Evolutionary conservation across 2,797 vertebrate genomes (phyloP).

Genomic region (Sebastes dallii): DNA sequence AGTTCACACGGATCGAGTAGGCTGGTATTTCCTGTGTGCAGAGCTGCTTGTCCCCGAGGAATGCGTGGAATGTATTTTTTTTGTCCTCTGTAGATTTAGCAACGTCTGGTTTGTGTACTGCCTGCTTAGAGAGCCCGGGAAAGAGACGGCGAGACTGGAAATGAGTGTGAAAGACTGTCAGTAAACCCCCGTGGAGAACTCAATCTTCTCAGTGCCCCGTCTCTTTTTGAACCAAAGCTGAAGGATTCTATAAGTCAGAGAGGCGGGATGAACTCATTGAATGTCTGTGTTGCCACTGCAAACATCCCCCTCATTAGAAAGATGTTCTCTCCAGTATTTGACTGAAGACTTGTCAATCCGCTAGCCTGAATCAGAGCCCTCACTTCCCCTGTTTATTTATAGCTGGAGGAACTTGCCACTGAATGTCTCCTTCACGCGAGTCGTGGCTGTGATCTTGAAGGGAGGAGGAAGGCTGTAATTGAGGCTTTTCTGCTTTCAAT

Average conservation of each 20-base stretch:
- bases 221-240: conserved; percentile 31
- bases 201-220: conserved; percentile 9
- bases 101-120: conserved; percentile 58
- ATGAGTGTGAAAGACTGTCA: conserved; percentile 35
- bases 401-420: conserved; percentile 45
- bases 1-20: conserved; percentile 46
- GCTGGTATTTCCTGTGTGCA: conserved; percentile 81
- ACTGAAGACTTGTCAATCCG: conserved; percentile 57
- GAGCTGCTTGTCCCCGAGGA: conserved; percentile 76
- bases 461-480: conserved; percentile 67
- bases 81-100: conserved; percentile 73
- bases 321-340: conserved; percentile 59
- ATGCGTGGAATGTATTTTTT: conserved; percentile 79
- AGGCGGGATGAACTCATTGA: conserved; percentile 14
- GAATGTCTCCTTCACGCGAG: conserved; percentile 49
- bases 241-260: conserved; percentile 32
- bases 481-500: conserved; percentile 57
- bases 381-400: conserved; percentile 66
- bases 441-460: conserved; percentile 55
- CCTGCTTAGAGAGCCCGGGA: conserved; percentile 35
- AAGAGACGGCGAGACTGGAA: conserved; percentile 47
- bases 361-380: conserved; percentile 18
- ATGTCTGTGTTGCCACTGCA: conserved; percentile 9
- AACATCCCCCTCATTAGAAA: conserved; percentile 57
- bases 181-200: conserved; percentile 31